These are phyloP conservation scores for Leptatherina wallacei DNA, from an alignment of 2,797 vertebrate genomes.

Conservation along the genomic window DNA sequence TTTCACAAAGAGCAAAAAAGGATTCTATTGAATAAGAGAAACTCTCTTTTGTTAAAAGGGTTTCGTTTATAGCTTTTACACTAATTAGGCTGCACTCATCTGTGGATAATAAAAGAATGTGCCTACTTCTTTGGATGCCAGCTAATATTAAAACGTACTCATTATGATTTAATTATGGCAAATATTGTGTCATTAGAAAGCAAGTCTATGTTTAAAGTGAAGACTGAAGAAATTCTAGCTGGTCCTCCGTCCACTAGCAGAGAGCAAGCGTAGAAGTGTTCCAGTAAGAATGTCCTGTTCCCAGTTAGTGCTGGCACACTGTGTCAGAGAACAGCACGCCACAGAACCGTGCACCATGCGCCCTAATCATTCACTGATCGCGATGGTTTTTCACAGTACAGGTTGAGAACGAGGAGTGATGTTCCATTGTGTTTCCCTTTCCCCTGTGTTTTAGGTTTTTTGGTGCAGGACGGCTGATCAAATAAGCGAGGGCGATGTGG, in stretches of 20 bases:
- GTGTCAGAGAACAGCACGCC: slow-evolving; percentile 30
- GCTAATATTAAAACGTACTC: no score
- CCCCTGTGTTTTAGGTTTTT: slow-evolving; percentile 24
- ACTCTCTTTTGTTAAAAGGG: neutral
- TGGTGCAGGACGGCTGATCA: slow-evolving; percentile 26
- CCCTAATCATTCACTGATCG: slow-evolving; percentile 42
- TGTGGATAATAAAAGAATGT: neutral
- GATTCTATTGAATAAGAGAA: no score
- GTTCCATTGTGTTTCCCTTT: slow-evolving; percentile 7
- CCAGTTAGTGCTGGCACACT: slow-evolving; percentile 34
- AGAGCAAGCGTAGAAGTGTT: slow-evolving; percentile 48
- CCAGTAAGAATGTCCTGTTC: slow-evolving; percentile 48
- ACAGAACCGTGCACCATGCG: neutral
- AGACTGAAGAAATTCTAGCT: slow-evolving; percentile 10
- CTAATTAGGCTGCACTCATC: neutral
- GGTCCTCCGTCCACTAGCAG: slow-evolving; percentile 18
- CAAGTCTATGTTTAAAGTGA: slow-evolving; percentile 3
- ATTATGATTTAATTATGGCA: no score
- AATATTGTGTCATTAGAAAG: neutral
- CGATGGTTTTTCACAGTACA: slow-evolving; percentile 19
- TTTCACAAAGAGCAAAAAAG: neutral
- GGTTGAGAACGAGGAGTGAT: neutral
- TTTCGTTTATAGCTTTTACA: neutral
- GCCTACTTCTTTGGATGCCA: no score
- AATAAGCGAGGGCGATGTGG: slow-evolving; percentile 11